phyloP scores from a whole-genome alignment of 1,140 invertebrate species.

The Monomorium pharaonis region DNA sequence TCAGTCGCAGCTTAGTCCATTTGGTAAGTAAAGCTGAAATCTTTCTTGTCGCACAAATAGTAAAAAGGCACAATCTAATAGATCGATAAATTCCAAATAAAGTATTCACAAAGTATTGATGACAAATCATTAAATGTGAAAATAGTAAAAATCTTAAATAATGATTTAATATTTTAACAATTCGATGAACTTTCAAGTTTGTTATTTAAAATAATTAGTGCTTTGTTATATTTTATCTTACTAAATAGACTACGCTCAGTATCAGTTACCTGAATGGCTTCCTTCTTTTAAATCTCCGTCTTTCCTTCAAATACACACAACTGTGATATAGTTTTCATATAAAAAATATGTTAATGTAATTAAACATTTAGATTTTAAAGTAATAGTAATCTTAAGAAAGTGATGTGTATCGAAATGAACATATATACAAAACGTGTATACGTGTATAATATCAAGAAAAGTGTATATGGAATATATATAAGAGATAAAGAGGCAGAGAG shows the following conservation, averaged over 20 bases:
- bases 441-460: constrained; percentile 24
- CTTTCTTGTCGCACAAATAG: not conserved
- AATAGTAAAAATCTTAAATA: not conserved
- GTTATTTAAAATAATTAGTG: constrained; percentile 18
- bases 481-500: too few species aligned
- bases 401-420: constrained; percentile 73
- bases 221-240: constrained; percentile 51
- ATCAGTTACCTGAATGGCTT: constrained; percentile 62
- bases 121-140: not conserved
- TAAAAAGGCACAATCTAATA: constrained; percentile 3
- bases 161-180: not conserved
- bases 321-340: constrained; percentile 84
- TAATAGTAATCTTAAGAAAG: constrained; percentile 71
- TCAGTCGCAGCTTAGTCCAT: constrained; percentile 69
- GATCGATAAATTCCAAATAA: not conserved
- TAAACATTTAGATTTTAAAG: constrained; percentile 80
- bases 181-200: not conserved
- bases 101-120: not conserved
- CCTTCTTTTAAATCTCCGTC: constrained; percentile 66
- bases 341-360: constrained; percentile 80
- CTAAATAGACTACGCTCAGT: constrained; percentile 71
- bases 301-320: constrained; percentile 82
- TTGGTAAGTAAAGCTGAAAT: constrained; percentile 58
- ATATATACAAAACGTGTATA: not conserved
- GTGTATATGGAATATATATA: constrained; percentile 59